Evolutionary conservation across 2,113 vertebrate species (phyloP).

Genomic region (Pterophyllum scalare): DNA sequence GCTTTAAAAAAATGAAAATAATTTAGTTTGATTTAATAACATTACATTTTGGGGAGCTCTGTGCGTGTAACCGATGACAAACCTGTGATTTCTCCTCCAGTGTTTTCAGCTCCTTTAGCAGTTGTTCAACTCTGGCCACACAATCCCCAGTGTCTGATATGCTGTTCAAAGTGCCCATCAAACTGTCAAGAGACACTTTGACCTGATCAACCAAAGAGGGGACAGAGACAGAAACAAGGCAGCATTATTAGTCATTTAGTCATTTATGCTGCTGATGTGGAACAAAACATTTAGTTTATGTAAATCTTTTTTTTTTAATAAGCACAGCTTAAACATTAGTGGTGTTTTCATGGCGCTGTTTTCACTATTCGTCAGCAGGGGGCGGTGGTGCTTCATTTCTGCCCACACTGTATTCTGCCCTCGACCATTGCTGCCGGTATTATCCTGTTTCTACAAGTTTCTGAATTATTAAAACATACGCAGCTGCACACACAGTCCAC

Average conservation of each 20-base stretch:
- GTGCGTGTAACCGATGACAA: not conserved
- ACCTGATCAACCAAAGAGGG: slow-evolving; percentile 74
- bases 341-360: not conserved
- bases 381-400: not conserved
- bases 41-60: not conserved
- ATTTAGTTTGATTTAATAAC: not conserved
- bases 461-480: not conserved
- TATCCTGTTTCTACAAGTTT: not conserved
- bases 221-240: slow-evolving; percentile 17
- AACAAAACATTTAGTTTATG: not conserved
- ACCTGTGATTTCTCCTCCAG: slow-evolving; percentile 91
- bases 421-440: not conserved
- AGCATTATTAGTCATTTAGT: not conserved
- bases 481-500: not conserved
- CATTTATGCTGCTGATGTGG: not conserved
- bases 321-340: not conserved
- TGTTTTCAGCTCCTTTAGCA: slow-evolving; percentile 86
- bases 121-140: slow-evolving; percentile 83
- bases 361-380: not conserved
- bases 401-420: not conserved
- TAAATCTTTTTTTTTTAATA: not conserved
- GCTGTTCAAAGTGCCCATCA: slow-evolving; percentile 82
- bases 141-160: slow-evolving; percentile 86
- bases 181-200: slow-evolving; percentile 85
- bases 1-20: not conserved